phyloP scores from a whole-genome alignment of 2,113 vertebrate genomes.

The Myiozetetes cayanensis region DNA sequence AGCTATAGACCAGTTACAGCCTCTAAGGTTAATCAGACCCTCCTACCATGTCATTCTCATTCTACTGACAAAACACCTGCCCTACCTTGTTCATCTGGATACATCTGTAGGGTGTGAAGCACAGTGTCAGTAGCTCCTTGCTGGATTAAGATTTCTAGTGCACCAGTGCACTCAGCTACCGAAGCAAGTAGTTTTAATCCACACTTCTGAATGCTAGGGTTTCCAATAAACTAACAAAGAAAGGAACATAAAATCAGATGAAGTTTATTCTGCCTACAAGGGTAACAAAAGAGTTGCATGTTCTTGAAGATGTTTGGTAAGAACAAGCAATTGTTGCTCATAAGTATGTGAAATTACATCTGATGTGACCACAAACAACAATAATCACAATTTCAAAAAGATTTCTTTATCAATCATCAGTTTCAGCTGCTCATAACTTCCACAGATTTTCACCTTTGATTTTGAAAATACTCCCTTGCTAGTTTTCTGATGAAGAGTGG shows the following conservation, averaged over 20 bases:
- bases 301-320: not conserved
- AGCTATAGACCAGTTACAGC: not conserved
- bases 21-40: not conserved
- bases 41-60: not conserved
- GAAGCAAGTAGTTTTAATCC: constrained; percentile 85
- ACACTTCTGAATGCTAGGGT: constrained; percentile 82
- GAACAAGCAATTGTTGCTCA: not conserved
- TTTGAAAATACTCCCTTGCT: not conserved
- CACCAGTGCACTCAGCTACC: constrained; percentile 82
- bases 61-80: not conserved
- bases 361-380: not conserved
- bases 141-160: constrained; percentile 83
- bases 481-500: not conserved
- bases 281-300: not conserved
- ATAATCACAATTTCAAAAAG: not conserved
- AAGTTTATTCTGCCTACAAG: not conserved
- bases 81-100: constrained; percentile 85
- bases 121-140: constrained; percentile 88
- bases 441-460: not conserved
- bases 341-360: not conserved
- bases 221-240: constrained; percentile 85
- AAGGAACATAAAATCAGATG: constrained; percentile 10
- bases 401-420: not conserved
- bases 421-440: not conserved
- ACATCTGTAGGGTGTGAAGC: constrained; percentile 92